These are phyloP conservation scores for Felis chaus DNA, from an alignment of 2,113 vertebrate species.

Conservation along the genomic window DNA sequence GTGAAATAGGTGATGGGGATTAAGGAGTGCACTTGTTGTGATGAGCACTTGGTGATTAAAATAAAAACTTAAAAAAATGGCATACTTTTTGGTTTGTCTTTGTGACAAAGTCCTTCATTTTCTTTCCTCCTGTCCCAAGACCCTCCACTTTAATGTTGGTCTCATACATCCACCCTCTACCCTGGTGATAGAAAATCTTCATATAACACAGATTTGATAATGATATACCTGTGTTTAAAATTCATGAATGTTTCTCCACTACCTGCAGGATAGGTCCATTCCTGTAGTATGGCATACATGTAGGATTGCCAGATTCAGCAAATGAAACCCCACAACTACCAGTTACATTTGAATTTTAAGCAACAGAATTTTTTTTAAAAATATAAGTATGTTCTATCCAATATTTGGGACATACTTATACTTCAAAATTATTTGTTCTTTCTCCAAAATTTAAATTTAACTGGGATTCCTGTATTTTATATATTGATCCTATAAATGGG, in stretches of 20 bases:
- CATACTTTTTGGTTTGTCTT: neutral
- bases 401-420: neutral
- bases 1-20: neutral
- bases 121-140: neutral
- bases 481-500: neutral
- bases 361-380: neutral
- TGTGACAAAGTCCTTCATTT: neutral
- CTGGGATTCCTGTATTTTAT: neutral
- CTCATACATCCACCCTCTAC: neutral
- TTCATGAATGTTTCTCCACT: neutral
- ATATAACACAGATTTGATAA: neutral
- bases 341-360: slow-evolving; percentile 16
- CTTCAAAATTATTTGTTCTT: neutral
- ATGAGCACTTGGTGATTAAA: neutral
- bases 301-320: neutral
- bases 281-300: neutral
- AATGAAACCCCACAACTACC: neutral
- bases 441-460: slow-evolving; percentile 34
- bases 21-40: no score
- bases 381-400: neutral
- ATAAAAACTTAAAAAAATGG: neutral
- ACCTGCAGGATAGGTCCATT: neutral
- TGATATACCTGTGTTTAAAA: neutral
- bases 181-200: neutral
- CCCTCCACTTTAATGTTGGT: neutral